A percentile compares a stretch with the other conserved stretches of the same genome.
phyloP scores from a whole-genome alignment of 2,113 vertebrate genomes.

The Neoarius graeffei region DNA sequence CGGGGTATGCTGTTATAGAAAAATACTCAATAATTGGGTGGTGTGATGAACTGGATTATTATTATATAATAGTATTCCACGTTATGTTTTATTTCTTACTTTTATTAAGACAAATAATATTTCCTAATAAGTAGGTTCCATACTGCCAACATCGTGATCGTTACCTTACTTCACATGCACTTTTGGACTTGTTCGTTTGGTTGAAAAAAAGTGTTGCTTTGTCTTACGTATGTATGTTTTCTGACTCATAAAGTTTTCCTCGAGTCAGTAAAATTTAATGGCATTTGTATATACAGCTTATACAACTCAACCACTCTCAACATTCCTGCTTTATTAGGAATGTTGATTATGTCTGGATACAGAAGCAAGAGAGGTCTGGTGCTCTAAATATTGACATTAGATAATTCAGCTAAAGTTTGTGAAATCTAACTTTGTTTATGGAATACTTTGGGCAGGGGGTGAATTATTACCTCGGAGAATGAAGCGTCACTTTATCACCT shows the following conservation, averaged over 20 bases:
- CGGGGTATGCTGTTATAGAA: background rate
- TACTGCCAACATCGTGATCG: background rate
- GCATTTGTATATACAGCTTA: slow-evolving; percentile 13
- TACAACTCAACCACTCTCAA: slow-evolving; percentile 8
- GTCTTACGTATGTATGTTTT: slow-evolving; percentile 35
- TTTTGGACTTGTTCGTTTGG: background rate
- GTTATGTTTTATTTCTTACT: background rate
- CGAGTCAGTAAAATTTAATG: slow-evolving; percentile 18
- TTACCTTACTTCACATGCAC: background rate
- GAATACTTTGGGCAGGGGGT: slow-evolving; percentile 13
- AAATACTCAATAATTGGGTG: background rate
- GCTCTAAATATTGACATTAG: slow-evolving; percentile 21
- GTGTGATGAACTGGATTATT: background rate
- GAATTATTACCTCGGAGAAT: slow-evolving; percentile 65
- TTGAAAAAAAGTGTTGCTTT: slow-evolving; percentile 16
- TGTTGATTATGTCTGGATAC: slow-evolving; percentile 52
- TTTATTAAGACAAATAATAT: background rate
- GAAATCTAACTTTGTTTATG: slow-evolving; percentile 27
- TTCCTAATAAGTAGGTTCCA: background rate
- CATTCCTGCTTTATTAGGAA: slow-evolving; percentile 54
- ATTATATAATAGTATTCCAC: background rate
- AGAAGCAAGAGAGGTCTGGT: slow-evolving; percentile 48
- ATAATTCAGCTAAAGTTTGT: slow-evolving; percentile 1
- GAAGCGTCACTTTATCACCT: slow-evolving; percentile 65
- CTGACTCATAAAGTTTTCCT: background rate